Percentiles rank a stretch among this genome's conserved stretches.
phyloP scores from a whole-genome alignment of 2,113 vertebrate species.

The Ictalurus furcatus region DNA sequence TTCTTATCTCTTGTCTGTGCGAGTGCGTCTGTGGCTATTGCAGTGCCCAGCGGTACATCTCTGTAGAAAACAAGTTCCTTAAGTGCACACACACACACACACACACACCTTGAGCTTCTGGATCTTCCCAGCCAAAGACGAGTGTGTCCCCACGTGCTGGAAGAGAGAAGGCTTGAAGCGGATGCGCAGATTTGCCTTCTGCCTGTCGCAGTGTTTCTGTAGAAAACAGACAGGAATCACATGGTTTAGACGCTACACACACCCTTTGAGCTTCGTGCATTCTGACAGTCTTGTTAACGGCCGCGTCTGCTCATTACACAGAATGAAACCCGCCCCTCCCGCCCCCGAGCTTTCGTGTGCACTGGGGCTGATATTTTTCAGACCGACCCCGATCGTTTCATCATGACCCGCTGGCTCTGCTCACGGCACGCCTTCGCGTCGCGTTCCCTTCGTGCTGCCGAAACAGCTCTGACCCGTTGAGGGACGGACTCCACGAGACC shows the following conservation, averaged over 20 bases:
- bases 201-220: constrained; percentile 97
- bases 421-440: background rate
- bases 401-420: background rate
- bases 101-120: constrained; percentile 91
- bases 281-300: background rate
- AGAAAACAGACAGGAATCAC: background rate
- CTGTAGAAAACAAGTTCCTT: background rate
- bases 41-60: background rate
- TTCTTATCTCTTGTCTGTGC: constrained; percentile 19
- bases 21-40: background rate
- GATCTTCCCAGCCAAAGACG: constrained; percentile 96
- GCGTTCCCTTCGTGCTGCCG: no score
- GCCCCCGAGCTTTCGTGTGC: background rate
- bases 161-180: constrained; percentile 98
- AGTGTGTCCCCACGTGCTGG: constrained; percentile 96
- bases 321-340: background rate
- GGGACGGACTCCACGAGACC: no score
- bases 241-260: background rate
- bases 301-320: background rate
- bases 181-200: constrained; percentile 97
- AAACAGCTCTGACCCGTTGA: no score
- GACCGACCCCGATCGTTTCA: background rate
- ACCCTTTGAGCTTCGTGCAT: background rate
- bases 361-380: background rate
- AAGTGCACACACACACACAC: constrained; percentile 23